Evolutionary conservation across 2,888 invertebrate species (phyloP).

Genomic region (Athalia cordata): DNA sequence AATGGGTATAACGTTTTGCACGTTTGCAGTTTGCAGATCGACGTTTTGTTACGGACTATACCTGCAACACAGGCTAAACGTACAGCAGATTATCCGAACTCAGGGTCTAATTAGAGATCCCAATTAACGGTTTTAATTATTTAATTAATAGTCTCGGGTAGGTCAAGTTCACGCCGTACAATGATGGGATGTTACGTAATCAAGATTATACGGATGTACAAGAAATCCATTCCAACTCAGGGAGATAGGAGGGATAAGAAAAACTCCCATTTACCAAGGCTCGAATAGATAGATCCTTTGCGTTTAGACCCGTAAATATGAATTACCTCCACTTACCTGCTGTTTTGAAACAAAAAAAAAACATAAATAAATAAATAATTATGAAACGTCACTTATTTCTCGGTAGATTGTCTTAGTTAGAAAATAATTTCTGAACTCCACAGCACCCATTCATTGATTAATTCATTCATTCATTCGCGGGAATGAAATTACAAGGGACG

Average conservation of each 20-base stretch:
- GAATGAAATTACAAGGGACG: background rate
- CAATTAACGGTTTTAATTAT: slow-evolving; percentile 29
- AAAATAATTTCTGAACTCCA: background rate
- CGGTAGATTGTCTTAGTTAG: too few relatives aligned
- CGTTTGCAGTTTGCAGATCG: slow-evolving; percentile 6
- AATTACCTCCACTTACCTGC: too few relatives aligned
- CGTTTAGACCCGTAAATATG: too few relatives aligned
- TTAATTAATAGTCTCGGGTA: slow-evolving; percentile 19
- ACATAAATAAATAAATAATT: too few relatives aligned
- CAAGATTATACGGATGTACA: slow-evolving; percentile 16
- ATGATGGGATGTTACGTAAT: slow-evolving; percentile 28
- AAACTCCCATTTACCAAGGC: too few relatives aligned
- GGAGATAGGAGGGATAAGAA: background rate
- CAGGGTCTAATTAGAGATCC: slow-evolving; percentile 20
- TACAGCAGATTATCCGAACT: slow-evolving; percentile 1
- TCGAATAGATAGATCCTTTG: too few relatives aligned
- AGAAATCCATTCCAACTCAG: background rate
- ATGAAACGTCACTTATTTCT: too few relatives aligned
- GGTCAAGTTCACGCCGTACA: slow-evolving; percentile 36
- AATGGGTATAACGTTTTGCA: background rate
- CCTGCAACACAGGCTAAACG: background rate
- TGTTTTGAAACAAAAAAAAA: too few relatives aligned
- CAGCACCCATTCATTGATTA: too few relatives aligned
- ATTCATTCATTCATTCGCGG: background rate
- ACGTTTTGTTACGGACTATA: background rate